Percentiles rank a stretch among this genome's conserved stretches.
Conservation (phyloP, 2,888 invertebrate genomes). For the Heliconius ismenius region DNA sequence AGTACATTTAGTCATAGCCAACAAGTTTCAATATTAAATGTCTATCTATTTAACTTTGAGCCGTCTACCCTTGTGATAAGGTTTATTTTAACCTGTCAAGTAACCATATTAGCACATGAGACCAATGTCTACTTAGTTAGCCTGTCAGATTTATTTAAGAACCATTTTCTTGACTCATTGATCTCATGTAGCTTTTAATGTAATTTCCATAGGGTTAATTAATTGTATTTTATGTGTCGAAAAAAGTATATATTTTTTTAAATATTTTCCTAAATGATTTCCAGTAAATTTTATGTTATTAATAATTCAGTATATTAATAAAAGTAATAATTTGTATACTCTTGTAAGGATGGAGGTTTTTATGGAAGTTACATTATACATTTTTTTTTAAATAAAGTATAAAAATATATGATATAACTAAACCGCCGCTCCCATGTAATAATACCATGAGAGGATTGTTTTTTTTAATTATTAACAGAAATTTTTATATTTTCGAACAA, state of each 20-base stretch:
- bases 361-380: slow-evolving; percentile 70
- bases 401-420: slow-evolving; percentile 21
- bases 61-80: slow-evolving; percentile 3
- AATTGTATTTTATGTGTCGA: slow-evolving; percentile 1
- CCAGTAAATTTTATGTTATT: not conserved
- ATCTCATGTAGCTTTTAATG: slow-evolving; percentile 37
- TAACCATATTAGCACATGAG: slow-evolving; percentile 25
- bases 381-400: slow-evolving; percentile 47
- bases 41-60: not conserved
- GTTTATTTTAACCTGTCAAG: not conserved
- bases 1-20: slow-evolving; percentile 21
- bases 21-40: slow-evolving; percentile 24
- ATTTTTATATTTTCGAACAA: slow-evolving; percentile 58
- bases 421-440: slow-evolving; percentile 42
- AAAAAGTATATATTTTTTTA: not conserved
- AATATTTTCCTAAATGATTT: not conserved
- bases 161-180: slow-evolving; percentile 16
- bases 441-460: slow-evolving; percentile 75
- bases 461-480: slow-evolving; percentile 45
- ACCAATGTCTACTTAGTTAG: slow-evolving; percentile 22
- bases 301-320: not conserved
- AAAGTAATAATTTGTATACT: too few relatives aligned
- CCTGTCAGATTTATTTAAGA: slow-evolving; percentile 10
- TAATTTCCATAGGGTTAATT: slow-evolving; percentile 40
- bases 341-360: slow-evolving; percentile 51